Evolutionary conservation across 2,797 vertebrate species (phyloP), one percentile per base, ranked within the genome.

Genomic region (Coccyzus lansbergi): DNA sequence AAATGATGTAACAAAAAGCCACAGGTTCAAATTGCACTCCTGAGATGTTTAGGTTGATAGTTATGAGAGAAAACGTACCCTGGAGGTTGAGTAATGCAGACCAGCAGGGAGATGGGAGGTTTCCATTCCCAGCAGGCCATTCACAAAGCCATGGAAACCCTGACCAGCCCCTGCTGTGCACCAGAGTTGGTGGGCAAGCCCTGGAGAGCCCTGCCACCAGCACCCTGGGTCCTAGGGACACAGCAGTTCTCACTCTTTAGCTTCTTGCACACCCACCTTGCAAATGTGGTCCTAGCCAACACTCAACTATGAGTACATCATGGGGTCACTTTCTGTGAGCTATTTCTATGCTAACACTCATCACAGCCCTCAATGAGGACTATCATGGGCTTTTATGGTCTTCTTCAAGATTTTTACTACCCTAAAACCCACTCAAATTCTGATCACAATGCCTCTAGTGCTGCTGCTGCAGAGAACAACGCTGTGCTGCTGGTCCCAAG

Each of bases 91-190:
- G 34, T 53, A 80, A 38, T 31, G 6, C 40, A 53, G 72, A 60
- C 10, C 40, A 81, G 21, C 34, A 62, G 25, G 19, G 28, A 79
- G 6, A 8, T 31, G 5, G 13, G 21, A 68, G 21, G 38, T 33
- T 12, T 58, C n/a, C 34, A 21, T 44, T 46, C 10, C 65, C 0
- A 0, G 14, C 3, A 2, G 28, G 29, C 44, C 3, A 0, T 3
- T 3, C 33, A 77, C n/a, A 76, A 58, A 36, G 24, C 21, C 1
- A 0, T 0, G 0, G 34, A 18, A 56, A 29, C 8, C 15, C 29
- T 76, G 31, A 74, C 8, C 40, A 49, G 74, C 31, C 7, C 17
- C 28, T 12, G 10, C 21, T 36, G 20, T 15, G 20, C 16, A 31
- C 4, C 2, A 33, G 19, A n/a, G 11, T 44, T 72, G 31, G 17